Evolutionary conservation across 1,140 invertebrate genomes (phyloP), one percentile per base, ranked within the genome.

Genomic region (Argopecten irradians): DNA sequence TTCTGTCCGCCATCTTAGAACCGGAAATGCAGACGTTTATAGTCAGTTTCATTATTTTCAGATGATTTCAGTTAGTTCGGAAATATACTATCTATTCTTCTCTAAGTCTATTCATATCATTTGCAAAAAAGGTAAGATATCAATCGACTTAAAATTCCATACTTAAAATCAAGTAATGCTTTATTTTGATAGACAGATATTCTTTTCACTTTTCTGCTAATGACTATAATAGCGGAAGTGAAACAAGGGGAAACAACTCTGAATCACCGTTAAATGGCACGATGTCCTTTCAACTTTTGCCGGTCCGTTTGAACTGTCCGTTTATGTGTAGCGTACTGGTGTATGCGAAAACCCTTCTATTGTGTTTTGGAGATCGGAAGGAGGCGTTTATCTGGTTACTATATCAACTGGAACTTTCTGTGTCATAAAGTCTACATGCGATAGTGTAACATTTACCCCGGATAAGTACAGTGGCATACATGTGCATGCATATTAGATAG

Each of bases 1-100:
- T 85, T 89, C 92, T 94, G 41, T 94, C 94, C 2, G 93, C 92
- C 94, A 94, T 94, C 46, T 91, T 94, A 28, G 39, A 36, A 11
- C 14, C 19, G 84, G 36, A 32, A 71, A 55, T 43, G 35, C 1
- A 86, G 16, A 7, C 33, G 36, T 34, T 32, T 34, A 85, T 82
- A 34, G 41, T 34, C 16, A 1, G 33, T n/a, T 34, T 82, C 14
- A 87, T 9, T 8, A 41, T 28, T 82, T 46, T 41, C n/a, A 71
- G 35, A 41, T 28, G 5, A 19, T 0, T 28, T 39, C 16, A 7
- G n/a, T 85, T 85, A 32, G 34, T 28, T 34, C 13, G n/a, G n/a
- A n/a, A n/a, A n/a, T n/a, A n/a, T 84, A 84, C 34, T 13, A 1
- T 5, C 28, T 34, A 34, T 28, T 14, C 16, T 34, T 32, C 11